Evolutionary conservation across 2,888 invertebrate genomes (phyloP).

Genomic region (Chorisops tibialis): DNA sequence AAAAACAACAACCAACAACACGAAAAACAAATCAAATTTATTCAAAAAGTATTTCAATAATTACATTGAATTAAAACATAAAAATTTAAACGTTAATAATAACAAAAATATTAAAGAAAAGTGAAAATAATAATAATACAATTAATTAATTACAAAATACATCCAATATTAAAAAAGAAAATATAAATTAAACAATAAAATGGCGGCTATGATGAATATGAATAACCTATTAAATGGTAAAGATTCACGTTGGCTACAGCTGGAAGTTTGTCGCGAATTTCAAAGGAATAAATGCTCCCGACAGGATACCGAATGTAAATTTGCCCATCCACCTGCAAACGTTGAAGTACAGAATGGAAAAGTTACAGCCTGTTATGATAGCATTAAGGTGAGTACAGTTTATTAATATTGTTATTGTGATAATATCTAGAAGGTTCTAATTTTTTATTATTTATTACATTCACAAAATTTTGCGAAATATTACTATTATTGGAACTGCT

Average conservation of each 20-base stretch:
- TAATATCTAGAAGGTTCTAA: too few species aligned
- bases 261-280: constrained; percentile 99
- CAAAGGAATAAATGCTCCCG: constrained; percentile 99
- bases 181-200: constrained; percentile 40
- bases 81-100: constrained; percentile 1
- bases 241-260: constrained; percentile 99
- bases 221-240: constrained; percentile 96
- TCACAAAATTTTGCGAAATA: too few species aligned
- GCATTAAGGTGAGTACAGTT: constrained; percentile 99
- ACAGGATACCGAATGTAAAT: constrained; percentile 99
- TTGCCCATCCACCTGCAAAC: constrained; percentile 98
- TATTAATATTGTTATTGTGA: too few species aligned
- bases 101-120: not conserved
- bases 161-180: constrained; percentile 20
- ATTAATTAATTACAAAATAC: constrained; percentile 14
- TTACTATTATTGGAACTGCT: too few species aligned
- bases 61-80: not conserved
- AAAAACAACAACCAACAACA: not conserved
- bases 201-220: constrained; percentile 93
- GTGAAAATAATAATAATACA: not conserved
- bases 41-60: constrained; percentile 2
- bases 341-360: constrained; percentile 99
- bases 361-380: constrained; percentile 99
- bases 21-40: constrained; percentile 4
- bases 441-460: too few species aligned